phyloP scores from a whole-genome alignment of 2,113 vertebrate genomes.

The Leucosticte australis region DNA sequence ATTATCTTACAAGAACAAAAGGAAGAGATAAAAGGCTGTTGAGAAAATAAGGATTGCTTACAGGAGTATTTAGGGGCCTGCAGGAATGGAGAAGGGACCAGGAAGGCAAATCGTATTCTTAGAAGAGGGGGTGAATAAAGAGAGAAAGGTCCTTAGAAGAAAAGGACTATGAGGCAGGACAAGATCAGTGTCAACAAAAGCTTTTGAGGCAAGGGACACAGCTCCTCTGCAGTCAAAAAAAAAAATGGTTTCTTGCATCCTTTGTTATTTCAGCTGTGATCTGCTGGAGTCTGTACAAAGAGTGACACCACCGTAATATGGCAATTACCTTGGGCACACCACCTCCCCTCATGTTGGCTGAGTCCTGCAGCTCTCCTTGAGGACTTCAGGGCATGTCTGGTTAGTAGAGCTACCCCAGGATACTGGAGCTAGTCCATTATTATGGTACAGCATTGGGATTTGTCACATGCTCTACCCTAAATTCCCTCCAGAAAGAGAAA shows the following conservation, averaged over 20 bases:
- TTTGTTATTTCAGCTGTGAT: background rate
- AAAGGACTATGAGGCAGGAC: background rate
- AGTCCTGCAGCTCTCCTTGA: too few species aligned
- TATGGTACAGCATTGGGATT: accelerated
- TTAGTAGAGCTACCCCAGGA: background rate
- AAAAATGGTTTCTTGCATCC: background rate
- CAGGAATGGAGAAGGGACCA: background rate
- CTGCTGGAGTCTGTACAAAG: background rate
- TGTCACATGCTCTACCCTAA: background rate
- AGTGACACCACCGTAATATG: accelerated
- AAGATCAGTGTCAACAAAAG: background rate
- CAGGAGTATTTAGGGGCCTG: background rate
- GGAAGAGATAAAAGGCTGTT: background rate
- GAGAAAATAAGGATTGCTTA: background rate
- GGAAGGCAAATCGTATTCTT: accelerated
- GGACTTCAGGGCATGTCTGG: background rate
- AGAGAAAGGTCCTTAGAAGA: background rate
- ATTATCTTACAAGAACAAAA: background rate
- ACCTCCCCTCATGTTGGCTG: background rate
- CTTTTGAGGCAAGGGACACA: background rate
- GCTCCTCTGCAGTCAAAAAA: background rate
- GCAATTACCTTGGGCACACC: background rate
- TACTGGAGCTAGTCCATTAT: accelerated
- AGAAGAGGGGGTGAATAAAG: background rate
- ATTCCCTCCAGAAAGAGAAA: background rate